Percentiles rank a stretch among this genome's conserved stretches.
Conservation (phyloP, 2,888 invertebrate genomes). For the Morpho helenor region DNA sequence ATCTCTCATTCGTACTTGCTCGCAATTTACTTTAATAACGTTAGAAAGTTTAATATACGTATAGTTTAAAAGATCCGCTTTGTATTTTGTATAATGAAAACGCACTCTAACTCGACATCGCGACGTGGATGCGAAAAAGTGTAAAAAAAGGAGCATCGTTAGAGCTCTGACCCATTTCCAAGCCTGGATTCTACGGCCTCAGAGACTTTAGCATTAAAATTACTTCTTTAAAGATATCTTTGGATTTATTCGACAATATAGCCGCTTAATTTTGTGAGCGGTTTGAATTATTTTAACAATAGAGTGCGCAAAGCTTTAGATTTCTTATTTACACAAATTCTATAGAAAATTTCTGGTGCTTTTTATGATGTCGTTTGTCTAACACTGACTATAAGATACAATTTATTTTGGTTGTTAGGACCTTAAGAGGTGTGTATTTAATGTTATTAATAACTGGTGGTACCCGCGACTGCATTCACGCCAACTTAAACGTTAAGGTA, state of each 20-base stretch:
- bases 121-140: slow-evolving; percentile 34
- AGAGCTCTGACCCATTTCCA: slow-evolving; percentile 54
- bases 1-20: no score
- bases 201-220: slow-evolving; percentile 12
- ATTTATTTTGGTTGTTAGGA: no score
- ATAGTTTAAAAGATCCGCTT: no score
- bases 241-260: slow-evolving; percentile 21
- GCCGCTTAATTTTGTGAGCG: slow-evolving; percentile 22
- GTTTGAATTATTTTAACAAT: slow-evolving; percentile 7
- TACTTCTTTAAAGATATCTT: slow-evolving; percentile 23
- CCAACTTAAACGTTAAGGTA: no score
- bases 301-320: background rate
- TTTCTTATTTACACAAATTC: background rate
- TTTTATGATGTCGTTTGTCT: no score
- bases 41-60: no score
- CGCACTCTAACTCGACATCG: slow-evolving; percentile 22
- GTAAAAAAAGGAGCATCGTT: slow-evolving; percentile 52
- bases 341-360: no score
- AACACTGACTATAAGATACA: no score
- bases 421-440: no score
- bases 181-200: slow-evolving; percentile 17
- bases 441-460: no score
- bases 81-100: background rate
- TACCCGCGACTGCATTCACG: no score
- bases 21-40: no score